Conservation (phyloP, 1,140 invertebrate species). For the Pseudomyrmex dendroicus region DNA sequence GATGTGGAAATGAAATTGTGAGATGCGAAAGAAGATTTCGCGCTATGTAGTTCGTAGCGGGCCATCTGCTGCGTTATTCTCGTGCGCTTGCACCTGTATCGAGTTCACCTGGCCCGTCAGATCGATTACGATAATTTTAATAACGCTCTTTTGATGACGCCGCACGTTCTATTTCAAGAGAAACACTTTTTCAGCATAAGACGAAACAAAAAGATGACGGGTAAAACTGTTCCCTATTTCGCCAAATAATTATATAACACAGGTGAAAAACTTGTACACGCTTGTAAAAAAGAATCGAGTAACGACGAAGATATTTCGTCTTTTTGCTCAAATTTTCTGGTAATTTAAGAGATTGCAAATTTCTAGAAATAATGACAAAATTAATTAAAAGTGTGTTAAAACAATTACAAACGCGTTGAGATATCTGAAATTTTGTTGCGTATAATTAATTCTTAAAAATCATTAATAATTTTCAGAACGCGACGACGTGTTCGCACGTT, state of each 20-base stretch:
- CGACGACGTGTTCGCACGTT: too few relatives aligned
- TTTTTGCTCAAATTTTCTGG: background rate
- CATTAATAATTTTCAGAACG: too few relatives aligned
- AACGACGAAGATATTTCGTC: too few relatives aligned
- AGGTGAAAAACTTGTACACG: background rate
- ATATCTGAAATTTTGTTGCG: too few relatives aligned
- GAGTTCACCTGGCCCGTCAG: constrained; percentile 59
- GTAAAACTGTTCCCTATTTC: background rate
- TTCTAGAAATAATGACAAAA: background rate
- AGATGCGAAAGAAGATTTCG: constrained; percentile 48
- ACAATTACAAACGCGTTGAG: too few relatives aligned
- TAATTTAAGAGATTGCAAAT: background rate
- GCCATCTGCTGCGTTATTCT: constrained; percentile 51
- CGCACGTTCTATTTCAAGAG: constrained; percentile 14
- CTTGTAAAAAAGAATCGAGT: background rate
- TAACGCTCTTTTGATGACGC: constrained; percentile 9
- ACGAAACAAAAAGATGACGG: background rate
- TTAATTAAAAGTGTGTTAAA: too few relatives aligned
- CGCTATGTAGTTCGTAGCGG: background rate
- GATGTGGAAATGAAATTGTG: constrained; percentile 61
- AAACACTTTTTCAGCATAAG: background rate
- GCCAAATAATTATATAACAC: background rate
- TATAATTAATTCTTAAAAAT: too few relatives aligned
- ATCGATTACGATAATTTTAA: constrained; percentile 53
- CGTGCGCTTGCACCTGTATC: constrained; percentile 63